Base-by-base conservation (phyloP, 1,140 invertebrate species). In the Amyelois transitella region DNA sequence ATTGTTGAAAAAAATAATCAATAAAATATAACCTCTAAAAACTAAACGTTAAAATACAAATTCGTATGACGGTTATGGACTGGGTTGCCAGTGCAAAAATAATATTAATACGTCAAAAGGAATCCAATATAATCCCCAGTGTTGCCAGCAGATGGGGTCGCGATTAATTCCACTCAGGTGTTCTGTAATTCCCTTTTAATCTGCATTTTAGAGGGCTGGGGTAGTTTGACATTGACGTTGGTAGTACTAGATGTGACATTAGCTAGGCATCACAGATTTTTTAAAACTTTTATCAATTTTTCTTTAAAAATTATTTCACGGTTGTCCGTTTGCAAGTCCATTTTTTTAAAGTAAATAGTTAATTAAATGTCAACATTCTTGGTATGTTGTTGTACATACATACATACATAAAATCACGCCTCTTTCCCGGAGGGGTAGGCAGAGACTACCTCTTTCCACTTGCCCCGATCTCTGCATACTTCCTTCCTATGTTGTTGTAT, bases 91-190 rank as follows among this genome's bases (percentile, higher is more conserved):
- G 49, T 43, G 43, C 55, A 70, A 76, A 73, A 77, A 70, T 75
- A 48, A 48, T 48, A 48, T 48, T 48, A 21, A 48, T 48, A 48
- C 45, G 45, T 48, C 45, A 48, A 67, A 55, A 72, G 75, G 76
- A 78, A 80, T 81, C 71, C 75, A 76, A 80, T 78, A 75, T 79
- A 81, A 83, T 75, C 80, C 78, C 65, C 62, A 60, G 48, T 49
- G 50, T 60, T 48, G 43, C 58, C 43, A 57, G 53, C 77, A 81
- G 74, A 78, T 78, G 75, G 71, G 73, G 69, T 58, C 60, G 57
- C 64, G 55, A 74, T 71, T 77, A 75, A 74, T 78, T 75, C 63
- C 60, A 66, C 70, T 81, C 78, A 81, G 78, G 78, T 81, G 78
- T 66, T 68, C 56, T 19, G 28, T 78, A 73, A 77, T 75, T 59